Conservation (phyloP, 1,140 invertebrate species). For the Bradysia coprophila region DNA sequence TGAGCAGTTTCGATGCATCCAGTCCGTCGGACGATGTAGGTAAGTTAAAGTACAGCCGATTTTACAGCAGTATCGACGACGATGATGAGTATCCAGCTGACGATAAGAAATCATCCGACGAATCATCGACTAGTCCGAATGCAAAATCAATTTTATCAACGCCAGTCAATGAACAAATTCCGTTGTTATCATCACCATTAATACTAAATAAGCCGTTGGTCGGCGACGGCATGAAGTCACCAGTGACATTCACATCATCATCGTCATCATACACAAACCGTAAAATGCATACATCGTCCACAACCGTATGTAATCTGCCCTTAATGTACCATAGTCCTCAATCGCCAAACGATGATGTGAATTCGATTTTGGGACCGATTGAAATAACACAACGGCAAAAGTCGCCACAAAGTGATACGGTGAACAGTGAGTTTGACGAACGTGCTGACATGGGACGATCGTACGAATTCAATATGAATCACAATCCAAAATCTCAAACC, state of each 20-base stretch:
- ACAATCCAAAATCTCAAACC: background rate
- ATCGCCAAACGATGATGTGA: background rate
- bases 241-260: background rate
- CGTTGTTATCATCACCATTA: background rate
- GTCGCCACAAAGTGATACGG: background rate
- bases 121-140: slow-evolving; percentile 6
- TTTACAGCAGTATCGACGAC: background rate
- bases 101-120: slow-evolving; percentile 3
- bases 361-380: background rate
- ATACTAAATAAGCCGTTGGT: background rate
- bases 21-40: background rate
- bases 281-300: background rate
- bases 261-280: background rate
- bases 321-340: background rate
- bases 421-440: too few species aligned
- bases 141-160: slow-evolving; percentile 4
- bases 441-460: too few species aligned
- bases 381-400: background rate
- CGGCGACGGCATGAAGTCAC: background rate
- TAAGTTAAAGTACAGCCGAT: background rate
- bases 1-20: background rate
- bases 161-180: slow-evolving; percentile 5
- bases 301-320: too few species aligned
- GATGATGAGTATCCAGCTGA: too few species aligned
- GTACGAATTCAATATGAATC: background rate